These are phyloP conservation scores for Proisotoma minuta DNA, from an alignment of 2,888 invertebrate genomes.

Conservation along the genomic window DNA sequence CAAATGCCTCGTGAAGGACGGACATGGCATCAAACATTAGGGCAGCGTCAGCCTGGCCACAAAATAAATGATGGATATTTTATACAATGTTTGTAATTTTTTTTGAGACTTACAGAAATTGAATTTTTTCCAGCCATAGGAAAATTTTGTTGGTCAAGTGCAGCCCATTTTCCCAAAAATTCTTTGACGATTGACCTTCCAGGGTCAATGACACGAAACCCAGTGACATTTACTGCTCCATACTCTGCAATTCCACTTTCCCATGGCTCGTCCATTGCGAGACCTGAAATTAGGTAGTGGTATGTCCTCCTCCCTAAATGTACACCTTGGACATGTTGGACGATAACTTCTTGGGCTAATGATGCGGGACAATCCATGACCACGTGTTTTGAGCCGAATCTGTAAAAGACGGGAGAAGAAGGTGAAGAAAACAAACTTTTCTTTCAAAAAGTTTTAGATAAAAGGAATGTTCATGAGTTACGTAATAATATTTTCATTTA, in stretches of 20 bases:
- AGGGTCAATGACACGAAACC: conserved; percentile 88
- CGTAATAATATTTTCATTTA: too few species aligned
- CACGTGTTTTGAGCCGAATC: conserved; percentile 79
- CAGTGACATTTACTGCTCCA: conserved; percentile 97
- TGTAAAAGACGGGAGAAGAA: too few species aligned
- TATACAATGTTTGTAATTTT: too few species aligned
- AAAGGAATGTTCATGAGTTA: too few species aligned
- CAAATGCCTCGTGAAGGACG: conserved; percentile 84
- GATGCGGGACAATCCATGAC: conserved; percentile 85
- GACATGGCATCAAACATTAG: conserved; percentile 93
- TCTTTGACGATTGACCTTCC: conserved; percentile 75
- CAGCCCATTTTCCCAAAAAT: conserved; percentile 81
- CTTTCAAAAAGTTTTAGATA: too few species aligned
- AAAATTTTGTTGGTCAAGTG: conserved; percentile 68
- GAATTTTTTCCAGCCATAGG: conserved; percentile 69
- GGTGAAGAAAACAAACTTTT: too few species aligned
- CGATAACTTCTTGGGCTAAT: conserved; percentile 84
- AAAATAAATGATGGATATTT: too few species aligned
- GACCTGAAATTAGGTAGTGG: conserved; percentile 83
- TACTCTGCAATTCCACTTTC: conserved; percentile 91
- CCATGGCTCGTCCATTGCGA: conserved; percentile 96
- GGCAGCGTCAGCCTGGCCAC: conserved; percentile 80
- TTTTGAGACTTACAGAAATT: conserved; percentile 72
- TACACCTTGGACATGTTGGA: conserved; percentile 81
- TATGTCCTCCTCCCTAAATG: conserved; percentile 82